Conservation (phyloP, 2,113 vertebrate species). For the Cranoglanis bouderius region DNA sequence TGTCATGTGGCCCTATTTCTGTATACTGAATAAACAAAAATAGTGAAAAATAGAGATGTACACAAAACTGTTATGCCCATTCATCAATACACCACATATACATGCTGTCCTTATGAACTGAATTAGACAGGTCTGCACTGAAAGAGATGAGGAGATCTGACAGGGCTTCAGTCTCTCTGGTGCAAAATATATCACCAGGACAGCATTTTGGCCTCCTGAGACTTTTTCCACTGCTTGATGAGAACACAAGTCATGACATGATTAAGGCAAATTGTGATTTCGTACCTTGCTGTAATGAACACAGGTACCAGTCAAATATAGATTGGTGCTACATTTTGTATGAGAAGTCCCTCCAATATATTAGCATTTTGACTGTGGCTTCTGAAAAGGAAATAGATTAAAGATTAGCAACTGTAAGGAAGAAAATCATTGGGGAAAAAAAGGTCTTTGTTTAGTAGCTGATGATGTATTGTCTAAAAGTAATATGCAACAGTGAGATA, state of each 20-base stretch:
- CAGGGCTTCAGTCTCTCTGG: slow-evolving; percentile 23
- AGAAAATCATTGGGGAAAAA: background rate
- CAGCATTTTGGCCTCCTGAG: slow-evolving; percentile 32
- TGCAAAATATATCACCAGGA: slow-evolving; percentile 38
- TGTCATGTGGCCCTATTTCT: background rate
- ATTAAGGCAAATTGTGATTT: slow-evolving; percentile 41
- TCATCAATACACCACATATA: background rate
- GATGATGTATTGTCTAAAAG: background rate
- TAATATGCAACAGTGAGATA: background rate
- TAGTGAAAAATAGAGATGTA: background rate
- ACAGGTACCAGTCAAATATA: slow-evolving; percentile 35
- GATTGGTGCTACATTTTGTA: background rate
- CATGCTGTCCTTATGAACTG: background rate
- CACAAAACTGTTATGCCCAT: background rate
- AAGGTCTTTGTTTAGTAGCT: background rate
- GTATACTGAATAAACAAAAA: background rate
- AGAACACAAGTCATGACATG: slow-evolving; percentile 14
- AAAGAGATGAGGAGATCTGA: slow-evolving; percentile 24
- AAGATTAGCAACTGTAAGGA: background rate
- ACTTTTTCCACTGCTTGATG: background rate
- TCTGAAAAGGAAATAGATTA: background rate
- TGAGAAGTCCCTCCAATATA: background rate
- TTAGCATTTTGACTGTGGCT: background rate
- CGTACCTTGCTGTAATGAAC: slow-evolving; percentile 3
- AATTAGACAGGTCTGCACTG: background rate